These are phyloP conservation scores for Carlito syrichta DNA, from an alignment of 2,113 vertebrate species.

Conservation along the genomic window DNA sequence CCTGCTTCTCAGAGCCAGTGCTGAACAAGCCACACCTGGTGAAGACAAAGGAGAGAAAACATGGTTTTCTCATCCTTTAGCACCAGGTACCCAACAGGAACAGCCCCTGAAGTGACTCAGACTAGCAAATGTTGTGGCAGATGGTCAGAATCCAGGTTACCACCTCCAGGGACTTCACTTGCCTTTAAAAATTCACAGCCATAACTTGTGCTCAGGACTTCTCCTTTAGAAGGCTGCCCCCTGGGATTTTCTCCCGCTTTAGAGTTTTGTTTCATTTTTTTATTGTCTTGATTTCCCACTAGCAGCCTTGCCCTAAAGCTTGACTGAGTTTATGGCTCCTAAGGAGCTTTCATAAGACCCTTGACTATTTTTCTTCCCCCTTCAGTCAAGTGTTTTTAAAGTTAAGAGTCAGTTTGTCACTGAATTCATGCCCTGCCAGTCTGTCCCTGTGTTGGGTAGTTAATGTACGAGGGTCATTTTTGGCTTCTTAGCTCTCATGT, in stretches of 20 bases:
- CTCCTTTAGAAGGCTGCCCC: neutral
- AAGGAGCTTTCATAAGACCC: conserved; percentile 36
- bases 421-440: neutral
- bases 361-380: conserved; percentile 26
- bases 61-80: conserved; percentile 13
- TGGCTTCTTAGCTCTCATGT: neutral
- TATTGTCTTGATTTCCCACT: conserved; percentile 23
- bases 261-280: conserved; percentile 38
- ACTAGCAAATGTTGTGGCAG: conserved; percentile 41
- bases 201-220: conserved; percentile 41
- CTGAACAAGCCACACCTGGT: conserved; percentile 31
- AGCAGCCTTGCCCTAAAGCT: conserved; percentile 26
- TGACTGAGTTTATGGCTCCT: conserved; percentile 35
- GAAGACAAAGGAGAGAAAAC: conserved; percentile 26
- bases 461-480: neutral
- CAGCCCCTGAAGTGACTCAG: conserved; percentile 21
- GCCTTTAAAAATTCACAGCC: conserved; percentile 48
- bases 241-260: conserved; percentile 1
- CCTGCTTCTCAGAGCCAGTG: conserved; percentile 18
- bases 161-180: conserved; percentile 9
- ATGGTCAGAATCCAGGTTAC: conserved; percentile 28
- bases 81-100: conserved; percentile 4
- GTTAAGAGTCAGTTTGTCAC: neutral
- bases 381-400: conserved; percentile 32
- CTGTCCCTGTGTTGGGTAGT: neutral